These are phyloP conservation scores for Eupithecia pulchellata DNA, from an alignment of 2,888 invertebrate species.

Conservation along the genomic window DNA sequence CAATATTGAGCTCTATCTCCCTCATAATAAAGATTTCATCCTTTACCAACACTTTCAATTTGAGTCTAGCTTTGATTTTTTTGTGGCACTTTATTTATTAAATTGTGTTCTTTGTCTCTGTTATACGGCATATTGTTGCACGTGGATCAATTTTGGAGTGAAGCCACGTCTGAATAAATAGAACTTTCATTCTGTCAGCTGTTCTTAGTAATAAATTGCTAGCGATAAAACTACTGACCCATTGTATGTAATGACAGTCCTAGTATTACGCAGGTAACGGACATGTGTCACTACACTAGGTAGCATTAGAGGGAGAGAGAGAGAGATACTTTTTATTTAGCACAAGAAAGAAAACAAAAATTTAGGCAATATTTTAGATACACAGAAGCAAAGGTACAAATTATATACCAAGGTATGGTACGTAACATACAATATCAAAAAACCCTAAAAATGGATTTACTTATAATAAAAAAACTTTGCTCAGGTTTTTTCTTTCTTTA, in stretches of 20 bases:
- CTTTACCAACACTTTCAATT: constrained; percentile 35
- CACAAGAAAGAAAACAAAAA: too few relatives aligned
- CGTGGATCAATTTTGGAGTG: constrained; percentile 52
- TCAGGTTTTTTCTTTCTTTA: too few relatives aligned
- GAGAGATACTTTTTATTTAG: too few relatives aligned
- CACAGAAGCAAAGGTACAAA: too few relatives aligned
- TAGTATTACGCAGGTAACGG: background rate
- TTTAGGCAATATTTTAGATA: too few relatives aligned
- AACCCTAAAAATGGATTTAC: too few relatives aligned
- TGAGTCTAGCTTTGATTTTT: constrained; percentile 36
- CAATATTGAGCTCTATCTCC: constrained; percentile 45
- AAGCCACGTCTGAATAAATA: constrained; percentile 53
- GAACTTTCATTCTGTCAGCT: constrained; percentile 47
- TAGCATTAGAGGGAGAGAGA: background rate
- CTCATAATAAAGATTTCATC: constrained; percentile 6
- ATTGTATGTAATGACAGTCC: background rate
- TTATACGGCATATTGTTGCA: constrained; percentile 40
- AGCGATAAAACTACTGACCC: constrained; percentile 7
- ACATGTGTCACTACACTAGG: background rate
- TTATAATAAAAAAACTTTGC: too few relatives aligned
- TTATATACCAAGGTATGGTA: too few relatives aligned
- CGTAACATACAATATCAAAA: too few relatives aligned
- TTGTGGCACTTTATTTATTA: constrained; percentile 15
- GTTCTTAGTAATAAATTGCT: constrained; percentile 33
- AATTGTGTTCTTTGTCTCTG: constrained; percentile 34